Conservation (phyloP, 2,888 invertebrate species). For the Leptogaster cylindrica region DNA sequence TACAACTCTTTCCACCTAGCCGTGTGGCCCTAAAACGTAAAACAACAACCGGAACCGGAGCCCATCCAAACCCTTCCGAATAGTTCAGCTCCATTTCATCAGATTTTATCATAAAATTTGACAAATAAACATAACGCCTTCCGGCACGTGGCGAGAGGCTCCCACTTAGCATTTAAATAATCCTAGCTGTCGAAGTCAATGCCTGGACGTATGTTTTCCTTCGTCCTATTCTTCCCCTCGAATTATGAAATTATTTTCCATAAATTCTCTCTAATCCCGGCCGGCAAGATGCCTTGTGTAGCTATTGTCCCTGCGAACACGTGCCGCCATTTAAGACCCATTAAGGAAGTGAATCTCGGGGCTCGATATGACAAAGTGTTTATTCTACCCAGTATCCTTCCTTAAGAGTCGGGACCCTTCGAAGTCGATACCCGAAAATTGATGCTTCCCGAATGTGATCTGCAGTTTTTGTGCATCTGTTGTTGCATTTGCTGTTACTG, state of each 20-base stretch:
- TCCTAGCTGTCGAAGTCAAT: slow-evolving; percentile 17
- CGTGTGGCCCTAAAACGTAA: no score
- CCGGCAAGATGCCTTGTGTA: neutral
- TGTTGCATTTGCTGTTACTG: neutral
- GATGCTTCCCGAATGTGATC: slow-evolving; percentile 19
- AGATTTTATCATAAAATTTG: slow-evolving; percentile 39
- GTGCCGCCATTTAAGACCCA: slow-evolving; percentile 61
- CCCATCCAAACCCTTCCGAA: no score
- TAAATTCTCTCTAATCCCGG: slow-evolving; percentile 54
- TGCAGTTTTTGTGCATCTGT: neutral
- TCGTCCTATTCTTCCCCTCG: slow-evolving; percentile 54
- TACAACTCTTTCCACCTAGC: no score
- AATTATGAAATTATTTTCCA: slow-evolving; percentile 63
- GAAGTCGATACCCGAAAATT: neutral
- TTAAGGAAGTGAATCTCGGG: slow-evolving; percentile 50
- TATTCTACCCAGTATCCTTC: neutral
- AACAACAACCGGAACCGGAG: no score
- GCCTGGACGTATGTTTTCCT: slow-evolving; percentile 5
- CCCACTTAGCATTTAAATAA: slow-evolving; percentile 31
- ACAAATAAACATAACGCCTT: slow-evolving; percentile 48
- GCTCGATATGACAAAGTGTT: slow-evolving; percentile 15
- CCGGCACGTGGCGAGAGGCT: slow-evolving; percentile 43
- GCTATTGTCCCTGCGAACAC: slow-evolving; percentile 52
- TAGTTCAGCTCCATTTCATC: neutral
- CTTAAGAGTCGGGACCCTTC: neutral